Evolutionary conservation across 2,888 invertebrate genomes (phyloP), one percentile per base, ranked within the genome.

Genomic region (Cataglyphis livida): DNA sequence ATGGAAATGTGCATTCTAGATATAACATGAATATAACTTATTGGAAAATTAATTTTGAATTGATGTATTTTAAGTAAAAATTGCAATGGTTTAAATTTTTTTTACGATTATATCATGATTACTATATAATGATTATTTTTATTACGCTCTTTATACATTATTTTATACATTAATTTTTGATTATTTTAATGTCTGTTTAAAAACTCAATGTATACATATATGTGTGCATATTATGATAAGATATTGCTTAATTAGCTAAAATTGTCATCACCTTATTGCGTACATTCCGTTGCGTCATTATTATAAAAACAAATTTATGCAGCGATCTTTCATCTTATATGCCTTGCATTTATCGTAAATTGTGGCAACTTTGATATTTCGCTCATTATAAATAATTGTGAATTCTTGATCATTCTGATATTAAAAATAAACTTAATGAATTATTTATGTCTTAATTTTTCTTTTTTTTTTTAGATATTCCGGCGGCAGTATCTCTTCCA

Each of bases 401-500:
- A 21, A 59, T 32, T 76, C 2, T 12, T 12, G 12, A 65, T 51
- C 2, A 38, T 3, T 54, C 28, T n/a, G 25, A 28, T 5, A 15
- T 59, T 4, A 59, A 12, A 64, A 12, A 25, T 32, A 21, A 62
- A 48, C 1, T 79, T 35, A 32, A 44, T 59, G 35, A 59, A 57
- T 73, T n/a, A 59, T 41, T 73, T 5, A 74, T 44, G 3, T 28
- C 3, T 64, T 38, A 0, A 44, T 44, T 12, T 18, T 51, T n/a
- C 10, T 3, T 44, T 73, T 44, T 73, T 51, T 68, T 89, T 86
- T 48, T 90, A 95, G 95, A 91, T 70, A 95, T 95, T 57, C 95
- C 95, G 38, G 93, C 93, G 0, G 95, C 95, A 1, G 91, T 94
- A 75, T 95, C 95, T 51, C 85, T 94, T 79, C 95, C 95, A 18